phyloP scores from a whole-genome alignment of 2,888 invertebrate genomes.

The Synanthedon vespiformis region DNA sequence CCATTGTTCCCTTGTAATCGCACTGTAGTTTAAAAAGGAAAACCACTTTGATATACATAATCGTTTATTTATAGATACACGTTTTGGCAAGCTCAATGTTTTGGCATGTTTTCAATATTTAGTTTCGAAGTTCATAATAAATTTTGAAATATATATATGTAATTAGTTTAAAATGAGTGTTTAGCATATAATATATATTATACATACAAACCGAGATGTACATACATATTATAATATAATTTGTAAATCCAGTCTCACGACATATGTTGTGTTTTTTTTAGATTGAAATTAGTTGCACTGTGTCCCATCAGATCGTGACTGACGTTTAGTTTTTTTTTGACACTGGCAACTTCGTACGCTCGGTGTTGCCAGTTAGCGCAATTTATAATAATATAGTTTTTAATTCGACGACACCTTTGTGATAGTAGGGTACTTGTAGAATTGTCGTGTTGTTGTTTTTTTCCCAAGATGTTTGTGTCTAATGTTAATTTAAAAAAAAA shows the following conservation, averaged over 20 bases:
- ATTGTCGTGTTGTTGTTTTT: constrained; percentile 12
- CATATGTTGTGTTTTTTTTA: constrained; percentile 57
- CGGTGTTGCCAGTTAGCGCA: constrained; percentile 46
- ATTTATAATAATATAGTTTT: constrained; percentile 42
- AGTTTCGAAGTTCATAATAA: neutral
- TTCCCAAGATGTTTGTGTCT: constrained; percentile 22
- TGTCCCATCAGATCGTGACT: constrained; percentile 64
- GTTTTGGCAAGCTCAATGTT: constrained; percentile 16
- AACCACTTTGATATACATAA: constrained; percentile 4
- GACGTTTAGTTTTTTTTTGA: constrained; percentile 23
- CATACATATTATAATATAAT: neutral
- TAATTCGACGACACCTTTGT: constrained; percentile 50
- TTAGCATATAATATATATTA: too few species aligned
- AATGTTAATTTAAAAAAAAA: constrained; percentile 22
- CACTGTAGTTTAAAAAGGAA: constrained; percentile 4
- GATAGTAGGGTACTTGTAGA: constrained; percentile 63
- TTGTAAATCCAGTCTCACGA: constrained; percentile 61
- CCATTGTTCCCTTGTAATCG: neutral
- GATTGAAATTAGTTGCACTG: constrained; percentile 41
- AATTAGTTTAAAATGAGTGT: constrained; percentile 1
- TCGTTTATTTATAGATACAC: constrained; percentile 25
- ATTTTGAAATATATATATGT: neutral
- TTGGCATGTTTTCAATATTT: neutral
- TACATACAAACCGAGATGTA: neutral
- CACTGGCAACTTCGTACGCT: constrained; percentile 26